Evolutionary conservation across 1,140 invertebrate genomes (phyloP), one percentile per base, ranked within the genome.

Genomic region (Pteromalus puparum): DNA sequence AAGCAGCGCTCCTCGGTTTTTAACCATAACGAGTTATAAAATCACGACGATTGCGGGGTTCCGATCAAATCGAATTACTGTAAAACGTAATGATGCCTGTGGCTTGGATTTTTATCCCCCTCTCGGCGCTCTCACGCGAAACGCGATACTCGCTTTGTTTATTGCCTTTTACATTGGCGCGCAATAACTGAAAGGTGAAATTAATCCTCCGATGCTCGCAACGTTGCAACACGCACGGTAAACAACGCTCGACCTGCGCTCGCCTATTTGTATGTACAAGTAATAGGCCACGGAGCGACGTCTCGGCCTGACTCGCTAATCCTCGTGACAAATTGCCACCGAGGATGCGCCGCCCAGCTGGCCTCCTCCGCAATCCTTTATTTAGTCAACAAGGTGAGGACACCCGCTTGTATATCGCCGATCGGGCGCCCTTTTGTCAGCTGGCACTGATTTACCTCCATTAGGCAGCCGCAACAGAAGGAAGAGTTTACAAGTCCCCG

Each of bases 361-460:
- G 46, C 68, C 48, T 87, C 88, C 88, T 90, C 84, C 86, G 83
- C 86, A 87, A 90, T 89, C 87, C 87, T 90, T 89, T 90, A 90
- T 90, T 90, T 90, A 88, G 87, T 89, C 88, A 90, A 90, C 90
- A 90, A 89, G 88, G 82, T 87, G 80, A 77, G 84, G 80, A 87
- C 82, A 87, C 86, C 87, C 82, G 88, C 80, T 21, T 61, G 30
- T 18, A n/a, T n/a, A 61, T 38, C 15, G 72, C 48, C 10, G 65
- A 85, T 30, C 28, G 61, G 80, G 72, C 30, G 46, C 28, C 70
- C 28, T 61, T 53, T 81, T 72, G 65, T 80, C 26, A 65, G 75
- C 24, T 21, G 30, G 7, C 53, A 61, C 53, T 28, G 81, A 86
- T 79, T 82, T 82, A 74, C 68, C 79, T 85, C 28, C 79, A 77